Conservation (phyloP, 2,888 invertebrate genomes). For the Athetis lepigone region DNA sequence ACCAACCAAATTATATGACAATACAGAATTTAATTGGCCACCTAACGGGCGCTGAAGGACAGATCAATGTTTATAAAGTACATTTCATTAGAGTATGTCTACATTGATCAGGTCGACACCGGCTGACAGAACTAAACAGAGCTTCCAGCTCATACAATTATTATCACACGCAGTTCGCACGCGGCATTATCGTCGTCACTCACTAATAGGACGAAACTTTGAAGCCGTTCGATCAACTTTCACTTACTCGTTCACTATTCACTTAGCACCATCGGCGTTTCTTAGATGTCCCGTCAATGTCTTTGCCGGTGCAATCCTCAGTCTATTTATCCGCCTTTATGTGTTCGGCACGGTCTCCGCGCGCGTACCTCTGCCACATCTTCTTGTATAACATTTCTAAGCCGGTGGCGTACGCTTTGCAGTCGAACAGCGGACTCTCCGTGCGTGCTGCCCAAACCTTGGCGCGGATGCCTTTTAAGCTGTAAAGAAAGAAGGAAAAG, state of each 20-base stretch:
- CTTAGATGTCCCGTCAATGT: slow-evolving; percentile 58
- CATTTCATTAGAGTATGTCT: slow-evolving; percentile 45
- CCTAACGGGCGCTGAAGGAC: slow-evolving; percentile 20
- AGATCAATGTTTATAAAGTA: slow-evolving; percentile 50
- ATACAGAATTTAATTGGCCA: slow-evolving; percentile 47
- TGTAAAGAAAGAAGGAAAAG: slow-evolving; percentile 71
- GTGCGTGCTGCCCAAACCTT: slow-evolving; percentile 98
- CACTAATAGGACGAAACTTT: slow-evolving; percentile 27
- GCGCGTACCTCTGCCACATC: slow-evolving; percentile 97
- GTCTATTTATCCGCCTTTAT: slow-evolving; percentile 89
- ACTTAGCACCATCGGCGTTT: slow-evolving; percentile 71
- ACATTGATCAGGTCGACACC: slow-evolving; percentile 49
- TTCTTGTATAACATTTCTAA: slow-evolving; percentile 96
- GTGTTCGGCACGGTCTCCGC: slow-evolving; percentile 96
- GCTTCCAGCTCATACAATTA: slow-evolving; percentile 60
- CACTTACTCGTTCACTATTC: slow-evolving; percentile 54
- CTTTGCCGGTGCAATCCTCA: slow-evolving; percentile 41
- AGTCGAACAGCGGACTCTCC: slow-evolving; percentile 98
- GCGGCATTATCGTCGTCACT: slow-evolving; percentile 47
- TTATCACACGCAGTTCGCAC: slow-evolving; percentile 64
- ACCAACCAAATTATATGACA: slow-evolving; percentile 50
- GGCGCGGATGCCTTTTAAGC: slow-evolving; percentile 97
- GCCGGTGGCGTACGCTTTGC: slow-evolving; percentile 97
- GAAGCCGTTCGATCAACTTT: slow-evolving; percentile 28
- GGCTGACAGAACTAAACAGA: slow-evolving; percentile 51